These are phyloP conservation scores for Geotrupes spiniger DNA, from an alignment of 2,888 invertebrate species.

Conservation along the genomic window DNA sequence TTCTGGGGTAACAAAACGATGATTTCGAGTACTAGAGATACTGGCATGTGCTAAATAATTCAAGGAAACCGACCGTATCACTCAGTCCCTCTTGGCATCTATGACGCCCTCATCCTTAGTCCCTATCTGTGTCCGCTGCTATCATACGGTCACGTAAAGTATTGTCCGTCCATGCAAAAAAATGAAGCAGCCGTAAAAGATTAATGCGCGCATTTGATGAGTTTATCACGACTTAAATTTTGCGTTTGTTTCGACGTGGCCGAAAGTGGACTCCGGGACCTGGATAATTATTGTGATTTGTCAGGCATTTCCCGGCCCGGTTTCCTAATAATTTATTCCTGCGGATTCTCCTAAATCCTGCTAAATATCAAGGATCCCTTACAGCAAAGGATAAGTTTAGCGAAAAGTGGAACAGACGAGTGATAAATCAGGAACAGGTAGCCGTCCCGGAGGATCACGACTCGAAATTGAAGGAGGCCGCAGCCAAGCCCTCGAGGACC, in stretches of 20 bases:
- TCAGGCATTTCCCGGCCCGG: constrained; percentile 22
- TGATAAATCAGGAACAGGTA: constrained; percentile 52
- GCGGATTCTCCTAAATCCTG: constrained; percentile 46
- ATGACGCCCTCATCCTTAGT: constrained; percentile 31
- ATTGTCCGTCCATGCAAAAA: constrained; percentile 48
- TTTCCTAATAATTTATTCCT: constrained; percentile 46
- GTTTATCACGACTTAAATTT: constrained; percentile 36
- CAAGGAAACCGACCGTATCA: constrained; percentile 46
- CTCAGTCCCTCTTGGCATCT: constrained; percentile 39
- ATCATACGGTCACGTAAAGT: constrained; percentile 43
- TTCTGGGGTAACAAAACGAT: constrained; percentile 28
- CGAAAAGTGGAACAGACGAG: constrained; percentile 49
- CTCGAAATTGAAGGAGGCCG: constrained; percentile 46
- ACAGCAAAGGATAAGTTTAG: constrained; percentile 47
- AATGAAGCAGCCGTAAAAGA: constrained; percentile 45
- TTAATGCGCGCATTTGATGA: constrained; percentile 49
- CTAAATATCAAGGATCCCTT: constrained; percentile 50
- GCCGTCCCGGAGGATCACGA: constrained; percentile 46
- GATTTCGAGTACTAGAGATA: constrained; percentile 24
- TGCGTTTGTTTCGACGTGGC: constrained; percentile 1
- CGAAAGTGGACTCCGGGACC: too few species aligned
- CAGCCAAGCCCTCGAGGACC: constrained; percentile 43
- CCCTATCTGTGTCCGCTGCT: constrained; percentile 22
- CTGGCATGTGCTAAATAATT: constrained; percentile 44
- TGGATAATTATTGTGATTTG: constrained; percentile 28